phyloP scores from a whole-genome alignment of 2,113 vertebrate genomes.

The Scopus umbretta region DNA sequence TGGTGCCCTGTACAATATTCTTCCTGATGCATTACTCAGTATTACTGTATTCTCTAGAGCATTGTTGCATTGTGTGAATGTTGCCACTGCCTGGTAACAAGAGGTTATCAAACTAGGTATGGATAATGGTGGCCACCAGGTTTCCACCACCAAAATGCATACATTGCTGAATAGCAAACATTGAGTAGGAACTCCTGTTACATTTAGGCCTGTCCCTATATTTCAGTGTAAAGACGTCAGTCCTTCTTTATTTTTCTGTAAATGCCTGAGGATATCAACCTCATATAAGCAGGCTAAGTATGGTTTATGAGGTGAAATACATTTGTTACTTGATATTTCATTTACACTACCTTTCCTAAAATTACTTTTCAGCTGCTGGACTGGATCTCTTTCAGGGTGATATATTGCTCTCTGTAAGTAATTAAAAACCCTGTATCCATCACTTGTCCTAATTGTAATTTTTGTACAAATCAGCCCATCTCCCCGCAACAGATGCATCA shows the following conservation, averaged over 20 bases:
- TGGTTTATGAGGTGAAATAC: background rate
- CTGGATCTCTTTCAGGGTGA: constrained; percentile 85
- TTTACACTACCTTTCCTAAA: background rate
- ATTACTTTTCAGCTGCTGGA: constrained; percentile 72
- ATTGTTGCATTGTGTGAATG: background rate
- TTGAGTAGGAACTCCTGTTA: background rate
- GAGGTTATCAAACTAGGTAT: background rate
- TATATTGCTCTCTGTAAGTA: constrained; percentile 78
- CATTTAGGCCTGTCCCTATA: background rate
- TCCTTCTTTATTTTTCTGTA: background rate
- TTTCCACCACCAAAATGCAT: background rate
- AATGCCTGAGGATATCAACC: background rate
- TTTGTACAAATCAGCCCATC: background rate
- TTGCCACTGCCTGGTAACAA: background rate
- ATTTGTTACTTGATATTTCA: background rate
- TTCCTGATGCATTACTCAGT: background rate
- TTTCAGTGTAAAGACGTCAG: background rate
- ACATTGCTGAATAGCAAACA: background rate
- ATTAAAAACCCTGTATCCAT: background rate
- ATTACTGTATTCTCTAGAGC: background rate
- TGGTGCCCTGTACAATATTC: background rate
- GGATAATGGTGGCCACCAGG: background rate
- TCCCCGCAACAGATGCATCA: background rate
- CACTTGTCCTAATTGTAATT: background rate
- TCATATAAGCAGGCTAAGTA: background rate